These are phyloP conservation scores for Aspiorhynchus laticeps DNA, from an alignment of 2,113 vertebrate species.

Conservation along the genomic window DNA sequence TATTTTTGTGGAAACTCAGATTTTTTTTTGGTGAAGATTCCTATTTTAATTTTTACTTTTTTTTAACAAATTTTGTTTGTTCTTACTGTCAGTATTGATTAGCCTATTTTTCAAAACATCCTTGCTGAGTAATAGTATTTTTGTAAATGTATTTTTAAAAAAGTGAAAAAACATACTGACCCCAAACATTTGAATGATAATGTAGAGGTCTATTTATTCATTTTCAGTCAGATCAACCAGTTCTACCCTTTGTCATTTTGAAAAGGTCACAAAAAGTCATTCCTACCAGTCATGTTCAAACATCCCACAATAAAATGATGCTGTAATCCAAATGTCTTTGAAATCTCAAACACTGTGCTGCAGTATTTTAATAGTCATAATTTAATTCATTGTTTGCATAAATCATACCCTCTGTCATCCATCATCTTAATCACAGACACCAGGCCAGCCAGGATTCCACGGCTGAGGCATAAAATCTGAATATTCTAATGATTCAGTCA, in stretches of 20 bases:
- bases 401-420: conserved; percentile 42
- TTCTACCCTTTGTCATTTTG: background rate
- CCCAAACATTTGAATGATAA: background rate
- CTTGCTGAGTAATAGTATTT: too few relatives aligned
- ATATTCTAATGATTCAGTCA: conserved; percentile 54
- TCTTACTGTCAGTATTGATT: too few relatives aligned
- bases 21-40: background rate
- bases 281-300: background rate
- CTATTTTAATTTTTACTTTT: too few relatives aligned
- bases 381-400: conserved; percentile 52
- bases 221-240: background rate
- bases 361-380: conserved; percentile 37
- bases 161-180: background rate
- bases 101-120: too few relatives aligned
- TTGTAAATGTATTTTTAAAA: too few relatives aligned
- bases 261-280: background rate
- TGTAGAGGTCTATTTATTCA: background rate
- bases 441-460: conserved; percentile 34
- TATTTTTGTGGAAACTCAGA: background rate
- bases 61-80: too few relatives aligned
- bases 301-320: background rate
- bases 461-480: conserved; percentile 48
- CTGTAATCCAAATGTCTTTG: conserved; percentile 14
- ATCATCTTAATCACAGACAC: conserved; percentile 52
- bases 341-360: conserved; percentile 8